Evolutionary conservation across 2,113 vertebrate genomes (phyloP).

Genomic region (Triplophysa rosa): DNA sequence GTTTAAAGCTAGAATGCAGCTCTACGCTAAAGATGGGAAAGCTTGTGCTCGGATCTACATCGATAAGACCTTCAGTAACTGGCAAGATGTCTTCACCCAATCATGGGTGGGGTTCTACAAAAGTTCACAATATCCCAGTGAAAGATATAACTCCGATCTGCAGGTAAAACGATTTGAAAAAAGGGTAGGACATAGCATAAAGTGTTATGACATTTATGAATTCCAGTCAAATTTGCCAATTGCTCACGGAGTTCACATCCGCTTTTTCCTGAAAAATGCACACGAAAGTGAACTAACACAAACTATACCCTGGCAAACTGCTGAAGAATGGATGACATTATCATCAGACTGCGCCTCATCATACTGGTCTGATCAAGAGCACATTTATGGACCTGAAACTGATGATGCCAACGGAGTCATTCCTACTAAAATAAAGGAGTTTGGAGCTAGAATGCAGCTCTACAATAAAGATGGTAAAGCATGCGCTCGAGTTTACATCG

Average conservation of each 20-base stretch:
- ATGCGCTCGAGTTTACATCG: slow-evolving; percentile 38
- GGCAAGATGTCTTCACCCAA: neutral
- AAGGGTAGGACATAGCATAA: neutral
- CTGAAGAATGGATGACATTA: neutral
- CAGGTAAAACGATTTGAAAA: neutral
- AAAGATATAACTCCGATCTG: neutral
- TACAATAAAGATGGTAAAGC: slow-evolving; percentile 23
- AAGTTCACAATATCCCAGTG: neutral
- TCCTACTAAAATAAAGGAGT: neutral
- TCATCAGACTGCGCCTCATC: no score
- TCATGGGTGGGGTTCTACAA: slow-evolving; percentile 36
- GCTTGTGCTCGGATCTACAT: slow-evolving; percentile 18
- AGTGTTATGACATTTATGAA: slow-evolving; percentile 18
- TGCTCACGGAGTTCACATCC: neutral
- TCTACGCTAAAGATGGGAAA: neutral
- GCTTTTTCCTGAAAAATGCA: slow-evolving; percentile 1
- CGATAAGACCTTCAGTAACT: slow-evolving; percentile 8
- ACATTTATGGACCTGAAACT: no score
- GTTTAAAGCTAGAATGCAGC: slow-evolving; percentile 12
- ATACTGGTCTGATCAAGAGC: no score
- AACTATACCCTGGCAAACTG: neutral
- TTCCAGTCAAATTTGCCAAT: neutral
- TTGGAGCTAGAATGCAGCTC: slow-evolving; percentile 24
- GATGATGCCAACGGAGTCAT: slow-evolving; percentile 15
- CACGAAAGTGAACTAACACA: neutral